These are phyloP conservation scores for Palythoa grandis DNA, from an alignment of 92 coral and sea anemone species.

Conservation along the genomic window DNA sequence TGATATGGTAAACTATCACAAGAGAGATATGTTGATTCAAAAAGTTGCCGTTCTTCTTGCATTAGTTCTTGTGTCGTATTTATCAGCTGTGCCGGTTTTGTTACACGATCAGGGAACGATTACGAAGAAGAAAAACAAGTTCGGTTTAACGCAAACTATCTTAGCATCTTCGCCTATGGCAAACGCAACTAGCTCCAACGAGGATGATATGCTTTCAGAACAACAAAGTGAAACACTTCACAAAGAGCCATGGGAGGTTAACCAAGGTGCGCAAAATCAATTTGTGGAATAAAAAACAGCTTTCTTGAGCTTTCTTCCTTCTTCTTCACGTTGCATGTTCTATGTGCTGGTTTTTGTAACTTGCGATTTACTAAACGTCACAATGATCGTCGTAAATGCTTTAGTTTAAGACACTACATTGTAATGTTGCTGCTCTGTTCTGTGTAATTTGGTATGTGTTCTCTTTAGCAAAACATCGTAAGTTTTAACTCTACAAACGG, in stretches of 20 bases:
- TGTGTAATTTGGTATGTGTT: background rate
- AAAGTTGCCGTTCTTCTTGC: constrained; percentile 70
- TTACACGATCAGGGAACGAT: constrained; percentile 56
- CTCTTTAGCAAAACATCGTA: constrained; percentile 26
- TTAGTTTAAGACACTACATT: background rate
- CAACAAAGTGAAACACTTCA: constrained; percentile 34
- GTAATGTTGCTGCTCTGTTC: background rate
- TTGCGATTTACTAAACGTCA: background rate
- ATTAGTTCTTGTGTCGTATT: constrained; percentile 71
- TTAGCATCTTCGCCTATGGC: background rate
- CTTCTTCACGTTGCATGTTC: background rate
- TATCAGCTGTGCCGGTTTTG: constrained; percentile 79
- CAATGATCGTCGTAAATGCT: background rate
- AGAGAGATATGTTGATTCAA: constrained; percentile 73
- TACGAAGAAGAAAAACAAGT: constrained; percentile 68
- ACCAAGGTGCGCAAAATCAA: constrained; percentile 69
- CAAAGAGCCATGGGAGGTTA: constrained; percentile 98
- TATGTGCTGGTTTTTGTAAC: background rate
- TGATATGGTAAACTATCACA: constrained; percentile 56
- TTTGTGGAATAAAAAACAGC: constrained; percentile 53
- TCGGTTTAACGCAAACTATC: constrained; percentile 1
- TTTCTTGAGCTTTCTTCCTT: background rate
- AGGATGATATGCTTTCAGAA: background rate
- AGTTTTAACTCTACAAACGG: constrained; percentile 49
- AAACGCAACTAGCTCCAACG: constrained; percentile 11